These are phyloP conservation scores for Silvanus unidentatus DNA, from an alignment of 2,888 invertebrate species.

Conservation along the genomic window DNA sequence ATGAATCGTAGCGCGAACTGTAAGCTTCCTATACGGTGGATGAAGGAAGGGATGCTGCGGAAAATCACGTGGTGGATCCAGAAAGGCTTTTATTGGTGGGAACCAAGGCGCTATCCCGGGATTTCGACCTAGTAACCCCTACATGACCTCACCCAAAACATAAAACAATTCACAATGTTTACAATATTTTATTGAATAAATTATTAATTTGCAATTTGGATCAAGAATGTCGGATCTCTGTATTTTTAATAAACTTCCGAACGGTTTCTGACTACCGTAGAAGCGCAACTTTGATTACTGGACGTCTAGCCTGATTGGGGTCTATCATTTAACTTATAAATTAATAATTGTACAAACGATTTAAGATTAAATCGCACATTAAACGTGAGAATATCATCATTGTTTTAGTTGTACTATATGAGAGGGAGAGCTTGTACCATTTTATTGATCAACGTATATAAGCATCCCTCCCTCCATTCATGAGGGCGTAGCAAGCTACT, in stretches of 20 bases:
- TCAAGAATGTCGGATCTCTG: no score
- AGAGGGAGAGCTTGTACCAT: conserved; percentile 18
- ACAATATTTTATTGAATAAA: conserved; percentile 3
- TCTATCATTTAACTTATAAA: no score
- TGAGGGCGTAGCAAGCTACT: conserved; percentile 23
- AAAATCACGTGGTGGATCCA: conserved; percentile 37
- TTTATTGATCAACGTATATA: conserved; percentile 17
- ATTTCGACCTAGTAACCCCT: conserved; percentile 47
- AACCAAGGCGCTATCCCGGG: conserved; percentile 40
- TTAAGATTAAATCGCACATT: no score
- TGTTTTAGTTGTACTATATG: background rate
- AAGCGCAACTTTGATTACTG: no score
- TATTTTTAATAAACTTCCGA: no score
- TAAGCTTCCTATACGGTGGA: conserved; percentile 25
- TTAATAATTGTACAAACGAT: no score
- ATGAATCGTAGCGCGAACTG: conserved; percentile 1
- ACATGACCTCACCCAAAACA: conserved; percentile 41
- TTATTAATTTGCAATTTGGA: background rate
- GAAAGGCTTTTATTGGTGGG: conserved; percentile 37
- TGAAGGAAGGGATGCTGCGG: conserved; percentile 44
- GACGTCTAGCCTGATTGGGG: no score
- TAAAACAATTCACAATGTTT: conserved; percentile 1
- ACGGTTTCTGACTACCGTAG: no score
- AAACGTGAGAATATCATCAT: no score
- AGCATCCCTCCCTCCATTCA: conserved; percentile 18